Conservation (phyloP, 2,113 vertebrate species). For the Oophaga pumilio region DNA sequence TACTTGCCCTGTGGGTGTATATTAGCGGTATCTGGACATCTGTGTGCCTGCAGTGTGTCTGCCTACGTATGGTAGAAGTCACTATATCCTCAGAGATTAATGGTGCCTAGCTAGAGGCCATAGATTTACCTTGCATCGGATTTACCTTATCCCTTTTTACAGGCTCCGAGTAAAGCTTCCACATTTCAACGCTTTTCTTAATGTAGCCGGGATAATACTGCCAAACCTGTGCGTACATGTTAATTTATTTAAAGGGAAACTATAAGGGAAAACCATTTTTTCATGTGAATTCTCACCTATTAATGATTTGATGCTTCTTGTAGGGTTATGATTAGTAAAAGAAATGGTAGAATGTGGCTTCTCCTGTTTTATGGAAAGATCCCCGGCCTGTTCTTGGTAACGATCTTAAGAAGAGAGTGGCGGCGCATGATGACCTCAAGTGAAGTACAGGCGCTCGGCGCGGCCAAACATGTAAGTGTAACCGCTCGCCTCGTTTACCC, state of each 20-base stretch:
- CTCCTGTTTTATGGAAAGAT: too few species aligned
- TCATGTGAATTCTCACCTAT: not conserved
- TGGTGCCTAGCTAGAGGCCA: not conserved
- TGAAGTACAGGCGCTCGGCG: too few species aligned
- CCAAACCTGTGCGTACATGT: not conserved
- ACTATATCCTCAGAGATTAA: conserved; percentile 13
- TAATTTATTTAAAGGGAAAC: not conserved
- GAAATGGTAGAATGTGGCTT: too few species aligned
- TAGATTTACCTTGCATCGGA: conserved; percentile 11
- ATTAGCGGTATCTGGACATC: not conserved
- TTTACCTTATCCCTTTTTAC: not conserved
- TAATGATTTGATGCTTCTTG: not conserved
- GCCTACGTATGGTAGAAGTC: not conserved
- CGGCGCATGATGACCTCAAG: too few species aligned
- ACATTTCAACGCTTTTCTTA: not conserved
- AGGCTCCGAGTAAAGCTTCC: not conserved
- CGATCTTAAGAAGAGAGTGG: too few species aligned
- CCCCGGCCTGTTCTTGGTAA: too few species aligned
- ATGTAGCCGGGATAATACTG: not conserved
- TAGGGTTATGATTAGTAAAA: too few species aligned
- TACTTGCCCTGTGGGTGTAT: conserved; percentile 4
- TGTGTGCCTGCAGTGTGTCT: not conserved
- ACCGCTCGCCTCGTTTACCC: too few species aligned
- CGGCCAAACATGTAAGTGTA: too few species aligned
- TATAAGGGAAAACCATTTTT: not conserved